These are phyloP conservation scores for Tachina fera DNA, from an alignment of 2,888 invertebrate genomes.

Conservation along the genomic window DNA sequence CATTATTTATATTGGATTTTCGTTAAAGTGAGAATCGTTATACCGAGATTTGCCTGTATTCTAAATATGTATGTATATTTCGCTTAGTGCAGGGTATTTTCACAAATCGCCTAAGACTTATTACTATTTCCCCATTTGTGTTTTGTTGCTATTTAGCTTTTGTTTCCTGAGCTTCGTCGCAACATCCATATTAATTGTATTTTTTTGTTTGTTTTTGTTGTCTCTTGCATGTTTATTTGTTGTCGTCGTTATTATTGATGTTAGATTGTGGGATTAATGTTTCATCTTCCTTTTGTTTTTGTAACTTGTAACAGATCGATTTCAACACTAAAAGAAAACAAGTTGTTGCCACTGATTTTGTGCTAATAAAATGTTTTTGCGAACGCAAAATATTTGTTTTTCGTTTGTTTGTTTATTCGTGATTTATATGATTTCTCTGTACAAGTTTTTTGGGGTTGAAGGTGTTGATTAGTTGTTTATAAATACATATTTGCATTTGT, in stretches of 20 bases:
- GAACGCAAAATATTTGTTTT: conserved; percentile 15
- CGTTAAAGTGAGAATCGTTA: too few species aligned
- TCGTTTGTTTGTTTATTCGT: conserved; percentile 51
- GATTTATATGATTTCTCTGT: conserved; percentile 41
- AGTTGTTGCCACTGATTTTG: conserved; percentile 48
- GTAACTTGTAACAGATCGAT: conserved; percentile 42
- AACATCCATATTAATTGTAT: conserved; percentile 65
- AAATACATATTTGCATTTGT: conserved; percentile 37
- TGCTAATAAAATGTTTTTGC: neutral
- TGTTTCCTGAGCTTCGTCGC: conserved; percentile 64
- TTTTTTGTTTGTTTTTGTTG: conserved; percentile 25
- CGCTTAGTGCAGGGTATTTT: neutral
- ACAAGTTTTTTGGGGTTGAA: conserved; percentile 67
- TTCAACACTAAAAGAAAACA: conserved; percentile 53
- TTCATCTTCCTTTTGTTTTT: conserved; percentile 70
- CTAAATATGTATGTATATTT: neutral
- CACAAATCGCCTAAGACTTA: conserved; percentile 23
- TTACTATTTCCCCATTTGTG: conserved; percentile 24
- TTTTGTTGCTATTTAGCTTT: conserved; percentile 15
- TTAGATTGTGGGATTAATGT: conserved; percentile 48
- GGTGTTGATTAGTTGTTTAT: conserved; percentile 66
- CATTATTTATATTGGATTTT: too few species aligned
- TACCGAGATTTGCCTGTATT: neutral
- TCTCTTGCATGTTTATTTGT: conserved; percentile 13
- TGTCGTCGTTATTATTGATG: conserved; percentile 20